Percentiles rank a stretch among this genome's conserved stretches.
Evolutionary conservation across 1,140 invertebrate genomes (phyloP).

Genomic region (Cherax destructor): DNA sequence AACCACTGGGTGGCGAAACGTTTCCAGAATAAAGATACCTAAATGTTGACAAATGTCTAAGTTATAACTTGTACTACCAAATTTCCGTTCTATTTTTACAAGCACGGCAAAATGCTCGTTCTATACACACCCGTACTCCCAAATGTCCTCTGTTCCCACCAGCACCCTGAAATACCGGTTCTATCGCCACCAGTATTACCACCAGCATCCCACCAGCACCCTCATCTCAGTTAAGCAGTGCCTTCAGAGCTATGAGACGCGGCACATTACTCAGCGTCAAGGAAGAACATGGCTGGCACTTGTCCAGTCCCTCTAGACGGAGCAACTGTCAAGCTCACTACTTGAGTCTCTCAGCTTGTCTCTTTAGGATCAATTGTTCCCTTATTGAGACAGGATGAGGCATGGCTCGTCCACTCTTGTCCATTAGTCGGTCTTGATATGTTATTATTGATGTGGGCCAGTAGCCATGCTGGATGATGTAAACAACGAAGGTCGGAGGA

Average conservation of each 20-base stretch:
- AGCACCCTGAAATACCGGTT: too few relatives aligned
- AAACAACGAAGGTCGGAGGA: too few relatives aligned
- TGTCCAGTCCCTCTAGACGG: constrained; percentile 33
- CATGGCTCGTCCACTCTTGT: not conserved
- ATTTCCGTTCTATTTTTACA: too few relatives aligned
- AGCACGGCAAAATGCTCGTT: too few relatives aligned
- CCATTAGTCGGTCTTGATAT: constrained; percentile 16
- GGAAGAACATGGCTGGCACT: constrained; percentile 46
- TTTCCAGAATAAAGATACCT: too few relatives aligned
- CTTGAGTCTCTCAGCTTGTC: constrained; percentile 34
- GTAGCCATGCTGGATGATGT: not conserved
- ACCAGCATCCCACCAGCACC: not conserved
- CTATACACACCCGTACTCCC: not conserved
- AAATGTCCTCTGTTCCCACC: too few relatives aligned
- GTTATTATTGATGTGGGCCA: not conserved
- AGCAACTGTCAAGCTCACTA: not conserved
- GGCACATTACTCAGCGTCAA: constrained; percentile 38
- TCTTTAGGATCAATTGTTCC: constrained; percentile 47
- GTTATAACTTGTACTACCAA: too few relatives aligned
- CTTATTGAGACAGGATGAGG: constrained; percentile 21
- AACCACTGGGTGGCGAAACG: too few relatives aligned
- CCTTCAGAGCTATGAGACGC: constrained; percentile 37
- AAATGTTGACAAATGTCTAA: too few relatives aligned
- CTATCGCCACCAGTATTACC: not conserved
- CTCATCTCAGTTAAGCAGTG: constrained; percentile 12